Base-by-base conservation (phyloP, 2,113 vertebrate species). In the Ciconia boyciana region DNA sequence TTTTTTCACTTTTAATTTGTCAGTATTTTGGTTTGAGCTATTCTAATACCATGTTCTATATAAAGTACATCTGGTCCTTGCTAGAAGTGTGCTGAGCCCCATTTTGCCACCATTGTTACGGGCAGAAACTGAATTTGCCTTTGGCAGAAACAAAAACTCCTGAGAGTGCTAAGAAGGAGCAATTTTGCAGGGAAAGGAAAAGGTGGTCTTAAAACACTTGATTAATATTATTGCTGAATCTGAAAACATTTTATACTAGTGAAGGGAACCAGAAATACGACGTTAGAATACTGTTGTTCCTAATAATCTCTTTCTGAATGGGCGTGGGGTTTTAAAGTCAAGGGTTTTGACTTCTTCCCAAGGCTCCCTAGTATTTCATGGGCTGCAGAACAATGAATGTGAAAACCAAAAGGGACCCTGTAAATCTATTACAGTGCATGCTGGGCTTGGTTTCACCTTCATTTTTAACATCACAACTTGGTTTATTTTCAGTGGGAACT, bases 81-180 rank as follows among this genome's bases (percentile, higher is more conserved):
- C 66, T 80, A 12, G 34, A 86, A 90, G 34, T 83, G 74, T 84
- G 61, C 69, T 81, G 76, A 89, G 72, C 21, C 57, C 71, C 66
- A 36, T 68, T 96, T 94, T 94, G 89, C 85, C 81, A 69, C 52
- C 26, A 39, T 44, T 75, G 39, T 89, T 94, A 85, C 0, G 5
- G 87, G 70, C 82, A 94, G 84, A 91, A 93, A 76, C 44, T 76
- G 70, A 55, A 52, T 94, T 93, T 82, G 65, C 34, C 69, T 93
- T 93, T 93, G 91, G 87, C 95, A 96, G 89, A 68, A 89, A 81
- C 16, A 78, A 83, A 94, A 87, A 34, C 84, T 91, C 93, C n/a
- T 43, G 64, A 82, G 95, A 91, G 69, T 61, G 52, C 91, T 95
- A 72, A 84, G 64, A 71, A 75, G 39, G 79, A 69, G 29, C 62